A percentile compares a stretch with the other conserved stretches of the same genome.
These are phyloP conservation scores for Agrotis clavis DNA, from an alignment of 2,888 invertebrate species.

Conservation along the genomic window DNA sequence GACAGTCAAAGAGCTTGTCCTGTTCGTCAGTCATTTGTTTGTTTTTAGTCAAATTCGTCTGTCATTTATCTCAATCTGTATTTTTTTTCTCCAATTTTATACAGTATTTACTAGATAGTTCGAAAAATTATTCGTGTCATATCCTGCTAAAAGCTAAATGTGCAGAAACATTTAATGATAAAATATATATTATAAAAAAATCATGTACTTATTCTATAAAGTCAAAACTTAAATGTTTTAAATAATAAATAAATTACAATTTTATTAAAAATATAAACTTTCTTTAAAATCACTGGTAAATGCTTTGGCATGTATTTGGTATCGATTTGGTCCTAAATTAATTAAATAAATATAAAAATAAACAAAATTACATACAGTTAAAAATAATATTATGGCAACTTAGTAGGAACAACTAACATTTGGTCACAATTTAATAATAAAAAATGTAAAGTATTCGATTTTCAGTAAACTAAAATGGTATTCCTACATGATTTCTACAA, in stretches of 20 bases:
- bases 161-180: constrained; percentile 2
- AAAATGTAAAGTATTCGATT: constrained; percentile 45
- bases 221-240: constrained; percentile 7
- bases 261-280: constrained; percentile 21
- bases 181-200: constrained; percentile 1
- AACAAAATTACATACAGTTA: constrained; percentile 44
- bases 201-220: constrained; percentile 7
- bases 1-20: neutral
- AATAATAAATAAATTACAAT: too few species aligned
- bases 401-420: constrained; percentile 72
- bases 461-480: constrained; percentile 11
- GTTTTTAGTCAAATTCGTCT: neutral
- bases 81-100: neutral
- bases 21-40: neutral
- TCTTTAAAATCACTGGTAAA: constrained; percentile 65
- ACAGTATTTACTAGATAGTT: neutral
- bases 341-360: constrained; percentile 57
- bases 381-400: constrained; percentile 76
- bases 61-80: too few species aligned
- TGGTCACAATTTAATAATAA: constrained; percentile 30
- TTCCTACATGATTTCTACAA: neutral
- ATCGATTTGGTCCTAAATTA: constrained; percentile 63
- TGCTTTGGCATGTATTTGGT: constrained; percentile 73
- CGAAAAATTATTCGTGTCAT: neutral
- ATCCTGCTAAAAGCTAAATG: constrained; percentile 10